Evolutionary conservation across 37 sponge, comb jelly and placozoan species (phyloP), one percentile per base, ranked within the genome.

Genomic region (Eunapius fragilis): DNA sequence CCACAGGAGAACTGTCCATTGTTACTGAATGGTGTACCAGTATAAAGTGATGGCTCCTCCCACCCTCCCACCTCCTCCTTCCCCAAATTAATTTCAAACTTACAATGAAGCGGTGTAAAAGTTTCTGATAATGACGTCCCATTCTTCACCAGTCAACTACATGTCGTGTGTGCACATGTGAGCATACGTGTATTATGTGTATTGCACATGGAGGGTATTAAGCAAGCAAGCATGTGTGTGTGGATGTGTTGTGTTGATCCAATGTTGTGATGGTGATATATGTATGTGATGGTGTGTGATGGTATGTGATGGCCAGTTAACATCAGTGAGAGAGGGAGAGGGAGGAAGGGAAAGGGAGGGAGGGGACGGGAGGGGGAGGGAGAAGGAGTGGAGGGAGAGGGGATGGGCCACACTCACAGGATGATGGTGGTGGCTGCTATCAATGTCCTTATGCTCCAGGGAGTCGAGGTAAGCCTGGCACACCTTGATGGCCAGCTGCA

Each of bases 401-500:
- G n/a, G n/a, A n/a, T n/a, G n/a, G n/a, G n/a, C n/a, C n/a, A 13
- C 72, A 27, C 91, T 71, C 31, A 89, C 93, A 38, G 89, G 6
- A 6, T 41, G 76, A 69, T 77, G 77, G 7, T 77, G 77, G 7
- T 89, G 76, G 31, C 89, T 89, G 25, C 84, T 78, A 37, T 97
- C 98, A 50, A 97, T 88, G 45, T 97, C 98, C 11, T 85, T 71
- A 67, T 97, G 95, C 34, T 91, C 80, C 30, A 30, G 49, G 14
- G 76, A 80, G 69, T 82, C 70, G 50, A 95, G 37, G 76, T 75
- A 93, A 31, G 49, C 81, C 47, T 88, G 75, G 78, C 85, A 82
- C 2, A 91, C 95, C 22, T 49, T 83, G 22, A 95, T 31, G 27
- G 95, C 93, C 19, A 95, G 70, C 12, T 32, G 23, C 49, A 94